Conservation (phyloP, 2,888 invertebrate species). For the Bombylius discolor region DNA sequence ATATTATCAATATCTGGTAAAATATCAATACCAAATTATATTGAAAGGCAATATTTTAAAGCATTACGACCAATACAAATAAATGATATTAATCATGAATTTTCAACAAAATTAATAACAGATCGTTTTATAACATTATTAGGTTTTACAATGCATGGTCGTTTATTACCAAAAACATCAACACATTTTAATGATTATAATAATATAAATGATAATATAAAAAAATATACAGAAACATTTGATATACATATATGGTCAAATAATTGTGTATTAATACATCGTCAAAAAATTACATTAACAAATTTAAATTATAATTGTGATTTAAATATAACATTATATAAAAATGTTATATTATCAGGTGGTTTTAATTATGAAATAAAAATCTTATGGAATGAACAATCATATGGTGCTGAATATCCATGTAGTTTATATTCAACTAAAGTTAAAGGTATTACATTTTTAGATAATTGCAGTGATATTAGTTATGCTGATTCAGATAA, state of each 20-base stretch:
- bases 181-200: neutral
- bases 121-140: conserved; percentile 29
- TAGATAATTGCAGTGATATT: conserved; percentile 15
- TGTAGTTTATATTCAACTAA: conserved; percentile 29
- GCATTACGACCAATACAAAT: conserved; percentile 32
- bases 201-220: neutral
- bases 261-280: conserved; percentile 7
- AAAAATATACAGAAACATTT: conserved; percentile 28
- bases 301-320: conserved; percentile 28
- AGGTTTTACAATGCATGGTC: conserved; percentile 26
- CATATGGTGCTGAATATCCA: conserved; percentile 34
- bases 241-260: conserved; percentile 24
- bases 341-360: conserved; percentile 27
- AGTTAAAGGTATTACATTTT: conserved; percentile 27
- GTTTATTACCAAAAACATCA: neutral
- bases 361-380: conserved; percentile 29
- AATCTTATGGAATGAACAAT: conserved; percentile 26
- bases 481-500: neutral
- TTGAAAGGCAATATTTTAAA: conserved; percentile 32
- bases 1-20: neutral
- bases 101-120: conserved; percentile 24
- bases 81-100: conserved; percentile 22
- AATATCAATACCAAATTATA: neutral
- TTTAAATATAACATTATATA: conserved; percentile 25
- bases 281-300: conserved; percentile 6